Conservation (phyloP, 2,113 vertebrate genomes). For the Vulpes ferrilata region DNA sequence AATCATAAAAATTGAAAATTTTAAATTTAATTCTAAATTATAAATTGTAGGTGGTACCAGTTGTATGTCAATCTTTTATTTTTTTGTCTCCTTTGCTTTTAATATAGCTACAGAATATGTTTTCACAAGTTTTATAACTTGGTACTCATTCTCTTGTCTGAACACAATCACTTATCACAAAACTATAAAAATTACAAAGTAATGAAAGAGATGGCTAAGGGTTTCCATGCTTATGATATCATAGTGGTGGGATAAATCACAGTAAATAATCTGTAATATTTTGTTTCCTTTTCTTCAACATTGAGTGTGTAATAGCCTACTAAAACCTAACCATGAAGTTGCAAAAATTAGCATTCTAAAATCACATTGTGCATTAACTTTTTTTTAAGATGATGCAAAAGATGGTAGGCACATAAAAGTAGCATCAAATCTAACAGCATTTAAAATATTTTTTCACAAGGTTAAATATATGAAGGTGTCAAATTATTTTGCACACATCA, state of each 20-base stretch:
- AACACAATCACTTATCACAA: background rate
- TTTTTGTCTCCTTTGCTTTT: background rate
- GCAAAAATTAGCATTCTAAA: background rate
- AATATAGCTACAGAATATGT: background rate
- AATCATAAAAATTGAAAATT: background rate
- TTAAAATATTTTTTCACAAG: slow-evolving; percentile 29
- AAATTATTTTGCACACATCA: background rate
- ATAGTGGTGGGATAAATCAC: background rate
- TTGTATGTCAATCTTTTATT: background rate
- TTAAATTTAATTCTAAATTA: background rate
- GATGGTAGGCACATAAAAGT: background rate
- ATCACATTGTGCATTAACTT: background rate
- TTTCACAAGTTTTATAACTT: background rate
- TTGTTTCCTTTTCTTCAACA: background rate
- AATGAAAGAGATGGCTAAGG: background rate
- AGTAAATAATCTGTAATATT: background rate
- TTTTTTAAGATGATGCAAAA: slow-evolving; percentile 17
- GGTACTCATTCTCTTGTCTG: background rate
- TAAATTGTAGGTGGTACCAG: background rate
- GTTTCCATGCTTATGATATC: background rate
- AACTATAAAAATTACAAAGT: background rate
- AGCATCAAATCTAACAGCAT: background rate
- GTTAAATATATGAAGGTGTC: slow-evolving; percentile 1
- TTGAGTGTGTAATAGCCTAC: background rate
- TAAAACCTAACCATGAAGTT: background rate